These are phyloP conservation scores for Formicarius rufipectus DNA, from an alignment of 2,113 vertebrate genomes.

Conservation along the genomic window DNA sequence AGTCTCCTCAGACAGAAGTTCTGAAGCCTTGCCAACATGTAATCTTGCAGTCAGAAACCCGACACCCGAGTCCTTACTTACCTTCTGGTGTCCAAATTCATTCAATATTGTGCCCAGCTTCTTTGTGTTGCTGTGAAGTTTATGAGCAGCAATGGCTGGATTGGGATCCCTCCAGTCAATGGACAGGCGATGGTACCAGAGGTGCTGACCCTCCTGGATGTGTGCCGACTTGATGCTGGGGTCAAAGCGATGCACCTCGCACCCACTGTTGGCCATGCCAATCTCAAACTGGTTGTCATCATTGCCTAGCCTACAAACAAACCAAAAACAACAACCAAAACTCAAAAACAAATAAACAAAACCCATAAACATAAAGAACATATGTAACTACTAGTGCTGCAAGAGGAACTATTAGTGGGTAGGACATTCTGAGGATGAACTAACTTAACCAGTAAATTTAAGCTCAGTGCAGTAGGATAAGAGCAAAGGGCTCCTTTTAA, in stretches of 20 bases:
- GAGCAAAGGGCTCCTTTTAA: not conserved
- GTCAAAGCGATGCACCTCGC: slow-evolving; percentile 93
- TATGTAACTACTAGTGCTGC: not conserved
- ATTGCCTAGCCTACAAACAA: slow-evolving; percentile 76
- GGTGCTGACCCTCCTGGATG: slow-evolving; percentile 73
- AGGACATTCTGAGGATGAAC: not conserved
- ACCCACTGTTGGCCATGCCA: slow-evolving; percentile 79
- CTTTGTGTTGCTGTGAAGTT: slow-evolving; percentile 80
- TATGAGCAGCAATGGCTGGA: slow-evolving; percentile 78
- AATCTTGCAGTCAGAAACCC: not conserved
- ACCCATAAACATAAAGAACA: no score
- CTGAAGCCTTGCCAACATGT: not conserved
- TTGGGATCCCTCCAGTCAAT: slow-evolving; percentile 93
- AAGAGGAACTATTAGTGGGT: not conserved
- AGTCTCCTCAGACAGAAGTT: not conserved
- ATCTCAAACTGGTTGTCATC: slow-evolving; percentile 83
- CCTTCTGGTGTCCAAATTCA: slow-evolving; percentile 92
- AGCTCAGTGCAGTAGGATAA: not conserved
- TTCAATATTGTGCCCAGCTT: slow-evolving; percentile 89
- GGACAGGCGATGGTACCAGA: slow-evolving; percentile 90
- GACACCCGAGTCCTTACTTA: slow-evolving; percentile 67
- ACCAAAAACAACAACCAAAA: not conserved
- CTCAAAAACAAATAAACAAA: not conserved
- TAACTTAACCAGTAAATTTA: not conserved
- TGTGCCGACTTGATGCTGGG: slow-evolving; percentile 87